Conservation (phyloP, 2,113 vertebrate species). For the Anhinga anhinga region DNA sequence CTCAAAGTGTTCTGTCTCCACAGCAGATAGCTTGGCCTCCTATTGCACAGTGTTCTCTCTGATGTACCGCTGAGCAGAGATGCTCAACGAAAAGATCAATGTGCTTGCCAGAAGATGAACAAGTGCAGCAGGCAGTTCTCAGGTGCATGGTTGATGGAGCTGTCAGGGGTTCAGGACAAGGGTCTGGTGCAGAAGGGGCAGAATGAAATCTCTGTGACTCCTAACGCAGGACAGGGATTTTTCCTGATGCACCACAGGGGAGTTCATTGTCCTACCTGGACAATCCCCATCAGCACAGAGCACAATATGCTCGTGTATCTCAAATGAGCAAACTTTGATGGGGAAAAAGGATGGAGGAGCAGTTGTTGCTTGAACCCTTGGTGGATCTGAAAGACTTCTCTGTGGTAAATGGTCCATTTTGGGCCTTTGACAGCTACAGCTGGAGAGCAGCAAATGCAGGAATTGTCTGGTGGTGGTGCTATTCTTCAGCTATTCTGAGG, state of each 20-base stretch:
- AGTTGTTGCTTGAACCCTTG: not conserved
- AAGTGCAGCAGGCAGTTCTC: not conserved
- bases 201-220: not conserved
- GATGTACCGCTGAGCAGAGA: not conserved
- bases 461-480: not conserved
- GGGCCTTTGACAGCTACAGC: not conserved
- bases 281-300: too few species aligned
- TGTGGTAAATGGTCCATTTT: not conserved
- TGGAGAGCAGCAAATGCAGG: not conserved
- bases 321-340: not conserved
- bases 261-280: not conserved
- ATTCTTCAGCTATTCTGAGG: not conserved
- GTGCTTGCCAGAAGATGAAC: not conserved
- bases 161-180: not conserved
- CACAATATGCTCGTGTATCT: fast-evolving
- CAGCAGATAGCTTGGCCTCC: not conserved
- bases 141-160: fast-evolving
- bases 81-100: not conserved
- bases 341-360: not conserved
- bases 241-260: fast-evolving
- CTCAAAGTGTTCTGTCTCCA: not conserved
- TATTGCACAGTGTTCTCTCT: fast-evolving
- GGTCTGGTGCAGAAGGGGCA: not conserved
- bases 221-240: not conserved
- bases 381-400: not conserved